A percentile compares a stretch with the other conserved stretches of the same genome.
These are phyloP conservation scores for Actinostola sp. DNA, from an alignment of 92 coral and sea anemone species.

Conservation along the genomic window DNA sequence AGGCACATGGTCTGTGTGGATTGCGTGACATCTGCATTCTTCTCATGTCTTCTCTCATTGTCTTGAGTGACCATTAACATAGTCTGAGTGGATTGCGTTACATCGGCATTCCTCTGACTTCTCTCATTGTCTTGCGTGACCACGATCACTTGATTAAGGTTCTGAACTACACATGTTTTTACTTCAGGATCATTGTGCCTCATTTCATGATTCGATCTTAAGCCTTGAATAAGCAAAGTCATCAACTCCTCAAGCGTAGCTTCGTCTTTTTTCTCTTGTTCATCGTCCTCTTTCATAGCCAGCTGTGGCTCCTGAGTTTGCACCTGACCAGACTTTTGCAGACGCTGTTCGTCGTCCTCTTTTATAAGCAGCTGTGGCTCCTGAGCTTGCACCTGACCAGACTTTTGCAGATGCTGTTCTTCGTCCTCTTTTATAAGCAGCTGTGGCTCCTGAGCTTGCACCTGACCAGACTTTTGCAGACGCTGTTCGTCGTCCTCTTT, in stretches of 20 bases:
- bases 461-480: background rate
- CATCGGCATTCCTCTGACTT: background rate
- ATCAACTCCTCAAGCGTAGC: slow-evolving; percentile 15
- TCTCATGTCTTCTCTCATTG: too few species aligned
- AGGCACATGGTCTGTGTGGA: too few species aligned
- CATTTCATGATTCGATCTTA: background rate
- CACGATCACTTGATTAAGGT: slow-evolving; percentile 7
- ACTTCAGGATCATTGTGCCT: background rate
- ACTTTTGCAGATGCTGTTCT: too few species aligned
- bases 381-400: too few species aligned
- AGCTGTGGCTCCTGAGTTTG: too few species aligned
- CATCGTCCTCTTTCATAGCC: too few species aligned
- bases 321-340: too few species aligned
- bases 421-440: too few species aligned
- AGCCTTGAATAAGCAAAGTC: slow-evolving; percentile 10
- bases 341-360: too few species aligned
- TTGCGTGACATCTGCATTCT: too few species aligned
- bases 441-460: background rate
- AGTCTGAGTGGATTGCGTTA: slow-evolving; percentile 12
- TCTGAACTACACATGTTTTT: background rate
- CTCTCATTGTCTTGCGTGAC: background rate
- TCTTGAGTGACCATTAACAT: too few species aligned
- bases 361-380: too few species aligned
- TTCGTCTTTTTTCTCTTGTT: background rate
- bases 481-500: background rate